These are phyloP conservation scores for Sitobion miscanthi DNA, from an alignment of 1,140 invertebrate genomes.

Conservation along the genomic window DNA sequence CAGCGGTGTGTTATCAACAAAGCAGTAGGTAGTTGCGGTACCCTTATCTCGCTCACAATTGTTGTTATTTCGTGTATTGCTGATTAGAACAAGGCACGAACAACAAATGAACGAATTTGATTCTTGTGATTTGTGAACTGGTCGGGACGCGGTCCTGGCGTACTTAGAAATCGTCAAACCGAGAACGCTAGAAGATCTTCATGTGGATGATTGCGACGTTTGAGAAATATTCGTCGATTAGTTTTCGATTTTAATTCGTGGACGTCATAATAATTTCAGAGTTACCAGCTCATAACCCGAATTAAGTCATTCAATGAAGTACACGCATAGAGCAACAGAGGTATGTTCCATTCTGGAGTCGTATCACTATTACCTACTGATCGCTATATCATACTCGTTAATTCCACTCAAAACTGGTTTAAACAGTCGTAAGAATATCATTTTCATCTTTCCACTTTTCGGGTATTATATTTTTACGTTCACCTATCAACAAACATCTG, in stretches of 20 bases:
- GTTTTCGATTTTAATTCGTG: not conserved
- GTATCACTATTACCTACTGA: not conserved
- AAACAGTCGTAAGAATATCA: not conserved
- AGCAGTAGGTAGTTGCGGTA: no score
- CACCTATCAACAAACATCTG: not conserved
- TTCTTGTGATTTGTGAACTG: no score
- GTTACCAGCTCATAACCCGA: not conserved
- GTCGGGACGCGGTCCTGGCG: no score
- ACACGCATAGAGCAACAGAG: not conserved
- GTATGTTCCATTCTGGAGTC: not conserved
- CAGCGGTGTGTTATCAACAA: no score
- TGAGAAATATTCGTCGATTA: not conserved
- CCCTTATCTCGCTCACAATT: no score
- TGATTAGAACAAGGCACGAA: no score
- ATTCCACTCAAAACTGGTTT: not conserved
- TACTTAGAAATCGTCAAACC: no score
- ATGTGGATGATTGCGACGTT: no score
- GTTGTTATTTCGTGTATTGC: no score
- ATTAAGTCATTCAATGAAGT: not conserved
- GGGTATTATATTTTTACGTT: not conserved
- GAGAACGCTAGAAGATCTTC: no score
- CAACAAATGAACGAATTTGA: no score
- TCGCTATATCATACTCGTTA: not conserved
- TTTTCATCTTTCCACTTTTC: not conserved
- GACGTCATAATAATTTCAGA: not conserved